phyloP scores from a whole-genome alignment of 1,140 invertebrate genomes.

The Pygmarrhopalites habei region DNA sequence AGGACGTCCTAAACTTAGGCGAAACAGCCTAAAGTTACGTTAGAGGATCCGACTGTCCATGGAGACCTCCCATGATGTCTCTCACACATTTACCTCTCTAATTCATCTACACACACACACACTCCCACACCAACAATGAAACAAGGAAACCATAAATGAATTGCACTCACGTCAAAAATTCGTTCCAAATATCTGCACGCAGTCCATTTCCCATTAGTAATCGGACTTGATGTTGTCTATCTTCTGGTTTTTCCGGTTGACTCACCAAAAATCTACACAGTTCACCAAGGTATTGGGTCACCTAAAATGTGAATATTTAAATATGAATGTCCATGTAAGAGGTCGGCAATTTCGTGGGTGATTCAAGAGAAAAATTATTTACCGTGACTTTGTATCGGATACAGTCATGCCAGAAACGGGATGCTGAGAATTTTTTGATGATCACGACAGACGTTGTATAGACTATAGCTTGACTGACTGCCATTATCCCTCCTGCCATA shows the following conservation, averaged over 20 bases:
- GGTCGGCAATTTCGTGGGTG: neutral
- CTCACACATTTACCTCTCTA: no score
- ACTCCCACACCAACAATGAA: no score
- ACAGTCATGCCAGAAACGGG: conserved; percentile 59
- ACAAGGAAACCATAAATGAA: no score
- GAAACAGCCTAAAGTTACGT: no score
- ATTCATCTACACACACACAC: no score
- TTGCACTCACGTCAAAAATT: conserved; percentile 75
- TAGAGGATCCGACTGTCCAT: no score
- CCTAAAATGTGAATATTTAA: conserved; percentile 1
- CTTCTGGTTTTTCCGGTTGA: conserved; percentile 64
- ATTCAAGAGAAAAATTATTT: neutral
- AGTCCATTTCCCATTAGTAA: conserved; percentile 73
- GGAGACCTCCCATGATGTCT: no score
- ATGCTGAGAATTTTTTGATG: conserved; percentile 54
- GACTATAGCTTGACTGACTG: conserved; percentile 37
- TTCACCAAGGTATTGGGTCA: conserved; percentile 27
- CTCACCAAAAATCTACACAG: conserved; percentile 57
- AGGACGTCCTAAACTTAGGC: no score
- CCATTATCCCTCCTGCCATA: conserved; percentile 52
- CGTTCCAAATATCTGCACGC: conserved; percentile 87
- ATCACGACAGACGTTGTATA: conserved; percentile 49
- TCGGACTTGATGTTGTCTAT: conserved; percentile 72
- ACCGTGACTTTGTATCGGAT: conserved; percentile 60
- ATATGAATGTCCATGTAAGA: no score